phyloP scores from a whole-genome alignment of 2,113 vertebrate genomes.

The Girardinichthys multiradiatus region DNA sequence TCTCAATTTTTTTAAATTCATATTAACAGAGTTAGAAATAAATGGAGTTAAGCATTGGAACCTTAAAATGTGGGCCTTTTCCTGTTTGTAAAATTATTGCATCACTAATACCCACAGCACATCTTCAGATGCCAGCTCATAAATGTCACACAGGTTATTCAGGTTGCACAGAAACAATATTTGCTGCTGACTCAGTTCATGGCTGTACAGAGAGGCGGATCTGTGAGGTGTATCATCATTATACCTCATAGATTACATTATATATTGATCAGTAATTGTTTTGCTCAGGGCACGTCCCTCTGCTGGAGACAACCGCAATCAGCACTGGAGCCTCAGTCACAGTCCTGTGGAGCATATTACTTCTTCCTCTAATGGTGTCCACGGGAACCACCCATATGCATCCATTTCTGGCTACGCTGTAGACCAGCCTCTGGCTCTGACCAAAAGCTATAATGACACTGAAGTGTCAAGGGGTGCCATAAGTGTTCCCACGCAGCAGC shows the following conservation, averaged over 20 bases:
- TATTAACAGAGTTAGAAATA: too few species aligned
- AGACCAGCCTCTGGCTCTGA: slow-evolving; percentile 93
- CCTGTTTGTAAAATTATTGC: neutral
- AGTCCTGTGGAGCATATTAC: slow-evolving; percentile 86
- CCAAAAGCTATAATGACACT: slow-evolving; percentile 87
- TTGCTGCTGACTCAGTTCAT: neutral
- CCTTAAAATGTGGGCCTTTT: too few species aligned
- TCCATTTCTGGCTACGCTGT: slow-evolving; percentile 86
- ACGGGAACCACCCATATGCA: slow-evolving; percentile 84
- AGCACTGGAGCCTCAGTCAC: slow-evolving; percentile 87
- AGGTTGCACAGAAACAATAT: too few species aligned
- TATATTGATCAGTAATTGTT: slow-evolving; percentile 10
- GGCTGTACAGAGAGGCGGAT: slow-evolving; percentile 6
- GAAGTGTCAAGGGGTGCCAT: slow-evolving; percentile 71
- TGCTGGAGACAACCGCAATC: slow-evolving; percentile 88
- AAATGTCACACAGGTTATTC: neutral
- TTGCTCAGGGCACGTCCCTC: slow-evolving; percentile 85
- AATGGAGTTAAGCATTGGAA: too few species aligned
- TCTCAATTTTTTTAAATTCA: too few species aligned
- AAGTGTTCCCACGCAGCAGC: slow-evolving; percentile 83
- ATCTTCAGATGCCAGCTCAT: neutral
- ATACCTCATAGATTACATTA: too few species aligned
- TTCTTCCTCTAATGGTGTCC: slow-evolving; percentile 87
- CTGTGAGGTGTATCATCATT: slow-evolving; percentile 12
- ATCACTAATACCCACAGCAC: neutral